These are phyloP conservation scores for Cheilosia scutellata DNA, from an alignment of 2,888 invertebrate genomes.

Conservation along the genomic window DNA sequence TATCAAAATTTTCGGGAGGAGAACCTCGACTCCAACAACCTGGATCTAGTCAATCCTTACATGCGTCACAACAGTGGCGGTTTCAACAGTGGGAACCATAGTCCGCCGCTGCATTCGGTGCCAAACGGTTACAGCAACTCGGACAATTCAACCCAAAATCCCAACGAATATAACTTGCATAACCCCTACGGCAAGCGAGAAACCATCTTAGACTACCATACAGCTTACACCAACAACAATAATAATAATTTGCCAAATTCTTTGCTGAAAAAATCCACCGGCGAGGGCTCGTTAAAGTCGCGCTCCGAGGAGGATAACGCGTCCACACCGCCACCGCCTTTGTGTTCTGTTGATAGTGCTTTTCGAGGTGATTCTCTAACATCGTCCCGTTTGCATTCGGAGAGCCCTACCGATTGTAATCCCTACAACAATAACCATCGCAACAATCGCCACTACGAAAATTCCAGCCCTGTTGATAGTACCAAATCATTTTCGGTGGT, in stretches of 20 bases:
- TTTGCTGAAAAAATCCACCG: conserved; percentile 60
- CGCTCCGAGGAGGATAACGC: conserved; percentile 81
- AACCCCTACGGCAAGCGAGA: conserved; percentile 77
- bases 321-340: conserved; percentile 81
- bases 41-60: conserved; percentile 83
- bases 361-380: conserved; percentile 74
- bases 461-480: conserved; percentile 83
- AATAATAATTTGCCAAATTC: conserved; percentile 76
- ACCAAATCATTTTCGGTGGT: conserved; percentile 83
- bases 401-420: conserved; percentile 82
- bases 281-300: conserved; percentile 73
- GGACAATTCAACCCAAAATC: conserved; percentile 76
- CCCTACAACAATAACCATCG: conserved; percentile 73
- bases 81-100: conserved; percentile 80
- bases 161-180: conserved; percentile 82
- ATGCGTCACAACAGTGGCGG: conserved; percentile 81
- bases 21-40: conserved; percentile 78
- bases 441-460: conserved; percentile 80
- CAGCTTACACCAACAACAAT: conserved; percentile 79
- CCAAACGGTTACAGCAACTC: conserved; percentile 64
- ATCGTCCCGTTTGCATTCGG: conserved; percentile 82
- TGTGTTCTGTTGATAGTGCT: conserved; percentile 75
- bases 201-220: conserved; percentile 81
- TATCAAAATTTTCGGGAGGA: conserved; percentile 75
- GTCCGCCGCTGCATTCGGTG: conserved; percentile 77